These are phyloP conservation scores for Rhyacophila evoluta DNA, from an alignment of 2,888 invertebrate genomes.

Conservation along the genomic window DNA sequence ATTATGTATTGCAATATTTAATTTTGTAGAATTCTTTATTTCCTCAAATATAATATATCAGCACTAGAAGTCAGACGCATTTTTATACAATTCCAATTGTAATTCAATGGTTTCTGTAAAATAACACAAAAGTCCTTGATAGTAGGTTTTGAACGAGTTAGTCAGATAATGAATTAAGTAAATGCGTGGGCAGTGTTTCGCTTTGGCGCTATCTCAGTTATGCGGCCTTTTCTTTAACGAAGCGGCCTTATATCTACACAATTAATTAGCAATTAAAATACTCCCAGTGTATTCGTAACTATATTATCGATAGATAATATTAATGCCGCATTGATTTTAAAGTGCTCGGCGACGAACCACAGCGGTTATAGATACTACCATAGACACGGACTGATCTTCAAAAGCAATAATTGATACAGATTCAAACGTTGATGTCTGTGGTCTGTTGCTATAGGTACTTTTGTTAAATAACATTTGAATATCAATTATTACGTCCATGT, in stretches of 20 bases:
- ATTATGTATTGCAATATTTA: too few relatives aligned
- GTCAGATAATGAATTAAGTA: constrained; percentile 1
- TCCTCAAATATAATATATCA: too few relatives aligned
- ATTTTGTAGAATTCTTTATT: too few relatives aligned
- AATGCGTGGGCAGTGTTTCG: constrained; percentile 17
- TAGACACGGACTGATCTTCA: too few relatives aligned
- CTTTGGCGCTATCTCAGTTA: constrained; percentile 2
- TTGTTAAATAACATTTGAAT: too few relatives aligned
- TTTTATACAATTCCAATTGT: too few relatives aligned
- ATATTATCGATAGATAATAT: constrained; percentile 12
- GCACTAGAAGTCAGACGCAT: too few relatives aligned
- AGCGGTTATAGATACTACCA: neutral
- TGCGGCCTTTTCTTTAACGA: constrained; percentile 21
- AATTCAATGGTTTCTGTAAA: too few relatives aligned
- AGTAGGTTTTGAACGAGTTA: neutral
- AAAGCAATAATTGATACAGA: too few relatives aligned
- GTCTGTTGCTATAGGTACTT: too few relatives aligned
- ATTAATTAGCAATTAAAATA: constrained; percentile 24
- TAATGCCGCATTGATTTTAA: constrained; percentile 10
- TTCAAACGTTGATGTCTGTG: too few relatives aligned
- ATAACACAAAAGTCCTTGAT: neutral
- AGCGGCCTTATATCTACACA: constrained; percentile 13
- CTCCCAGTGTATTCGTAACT: constrained; percentile 4
- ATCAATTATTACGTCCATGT: too few relatives aligned
- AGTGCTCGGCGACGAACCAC: neutral